A percentile compares a stretch with the other conserved stretches of the same genome.
Conservation (phyloP, 2,113 vertebrate genomes). For the Coturnix japonica region DNA sequence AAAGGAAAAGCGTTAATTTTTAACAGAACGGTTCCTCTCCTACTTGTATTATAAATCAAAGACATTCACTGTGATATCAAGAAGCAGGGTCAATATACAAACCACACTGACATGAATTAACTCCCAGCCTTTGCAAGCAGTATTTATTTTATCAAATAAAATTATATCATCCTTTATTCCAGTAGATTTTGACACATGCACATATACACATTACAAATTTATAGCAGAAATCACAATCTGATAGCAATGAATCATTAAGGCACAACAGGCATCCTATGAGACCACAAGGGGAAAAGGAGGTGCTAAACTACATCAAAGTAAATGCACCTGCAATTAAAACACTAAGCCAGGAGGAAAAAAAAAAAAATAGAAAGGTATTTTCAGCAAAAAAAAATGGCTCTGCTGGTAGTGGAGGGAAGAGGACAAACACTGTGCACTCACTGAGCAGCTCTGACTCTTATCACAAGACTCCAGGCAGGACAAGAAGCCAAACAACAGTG, state of each 20-base stretch:
- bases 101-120: neutral
- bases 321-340: neutral
- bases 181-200: neutral
- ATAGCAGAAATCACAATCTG: neutral
- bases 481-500: neutral
- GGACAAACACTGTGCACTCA: neutral
- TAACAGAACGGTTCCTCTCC: neutral
- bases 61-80: neutral
- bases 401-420: neutral
- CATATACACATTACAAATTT: neutral
- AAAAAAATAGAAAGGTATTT: conserved; percentile 21
- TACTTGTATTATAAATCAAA: neutral
- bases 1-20: neutral
- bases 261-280: neutral
- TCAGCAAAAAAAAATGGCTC: neutral
- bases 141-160: neutral
- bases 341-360: neutral
- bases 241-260: conserved; percentile 16
- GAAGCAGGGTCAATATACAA: neutral
- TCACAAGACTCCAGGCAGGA: neutral
- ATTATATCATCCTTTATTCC: neutral
- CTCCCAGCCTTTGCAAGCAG: neutral
- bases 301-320: neutral
- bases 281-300: neutral
- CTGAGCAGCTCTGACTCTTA: neutral